A percentile compares a stretch with the other conserved stretches of the same genome.
These are phyloP conservation scores for Ypsolopha scabrella DNA, from an alignment of 2,888 invertebrate genomes.

Conservation along the genomic window DNA sequence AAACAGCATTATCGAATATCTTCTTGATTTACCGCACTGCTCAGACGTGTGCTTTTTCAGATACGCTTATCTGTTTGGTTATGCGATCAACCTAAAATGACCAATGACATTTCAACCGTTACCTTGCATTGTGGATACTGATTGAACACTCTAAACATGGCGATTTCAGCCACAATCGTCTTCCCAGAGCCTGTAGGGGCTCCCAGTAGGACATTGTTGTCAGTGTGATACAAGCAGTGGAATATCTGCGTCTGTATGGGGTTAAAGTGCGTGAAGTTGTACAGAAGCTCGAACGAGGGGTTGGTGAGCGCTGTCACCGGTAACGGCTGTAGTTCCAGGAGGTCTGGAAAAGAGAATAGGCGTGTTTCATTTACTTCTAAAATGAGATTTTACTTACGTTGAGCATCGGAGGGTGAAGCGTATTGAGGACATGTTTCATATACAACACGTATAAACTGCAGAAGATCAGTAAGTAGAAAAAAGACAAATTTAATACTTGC, in stretches of 20 bases:
- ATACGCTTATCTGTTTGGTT: no score
- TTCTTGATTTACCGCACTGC: no score
- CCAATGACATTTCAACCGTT: background rate
- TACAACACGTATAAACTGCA: no score
- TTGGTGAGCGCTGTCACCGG: slow-evolving; percentile 87
- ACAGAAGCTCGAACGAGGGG: slow-evolving; percentile 81
- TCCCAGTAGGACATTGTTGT: slow-evolving; percentile 92
- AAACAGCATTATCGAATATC: no score
- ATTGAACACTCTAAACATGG: slow-evolving; percentile 93
- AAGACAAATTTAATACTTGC: no score
- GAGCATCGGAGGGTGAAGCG: no score
- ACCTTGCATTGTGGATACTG: slow-evolving; percentile 84
- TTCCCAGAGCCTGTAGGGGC: slow-evolving; percentile 99
- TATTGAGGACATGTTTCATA: no score
- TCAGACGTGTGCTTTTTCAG: no score
- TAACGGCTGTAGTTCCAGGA: slow-evolving; percentile 91
- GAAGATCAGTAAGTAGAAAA: no score
- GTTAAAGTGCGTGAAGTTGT: slow-evolving; percentile 95
- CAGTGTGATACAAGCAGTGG: slow-evolving; percentile 94
- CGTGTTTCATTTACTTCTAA: no score
- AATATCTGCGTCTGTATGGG: slow-evolving; percentile 99
- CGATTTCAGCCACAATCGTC: slow-evolving; percentile 97
- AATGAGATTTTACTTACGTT: no score
- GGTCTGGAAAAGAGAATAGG: slow-evolving; percentile 65
- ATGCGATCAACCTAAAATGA: no score